These are phyloP conservation scores for Parauchenoglanis ngamensis DNA, from an alignment of 2,797 vertebrate genomes.

Conservation along the genomic window DNA sequence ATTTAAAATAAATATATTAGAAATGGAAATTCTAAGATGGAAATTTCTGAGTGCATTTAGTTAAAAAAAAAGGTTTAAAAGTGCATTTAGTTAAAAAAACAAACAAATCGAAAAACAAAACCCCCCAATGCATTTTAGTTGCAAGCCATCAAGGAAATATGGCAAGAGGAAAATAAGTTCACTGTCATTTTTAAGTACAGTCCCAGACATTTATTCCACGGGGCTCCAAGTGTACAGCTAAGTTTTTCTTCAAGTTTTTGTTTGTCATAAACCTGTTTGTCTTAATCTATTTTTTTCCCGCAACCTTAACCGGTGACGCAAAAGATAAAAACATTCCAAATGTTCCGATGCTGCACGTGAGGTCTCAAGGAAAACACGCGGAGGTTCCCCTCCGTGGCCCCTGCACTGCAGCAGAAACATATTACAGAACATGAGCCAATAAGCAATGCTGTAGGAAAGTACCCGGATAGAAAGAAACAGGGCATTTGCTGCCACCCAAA, in stretches of 20 bases:
- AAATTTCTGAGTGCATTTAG: not conserved
- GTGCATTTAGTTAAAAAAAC: not conserved
- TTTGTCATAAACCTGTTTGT: not conserved
- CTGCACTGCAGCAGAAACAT: constrained; percentile 32
- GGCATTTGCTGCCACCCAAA: constrained; percentile 59
- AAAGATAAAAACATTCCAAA: not conserved
- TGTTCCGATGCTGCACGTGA: not conserved
- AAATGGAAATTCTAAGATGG: not conserved
- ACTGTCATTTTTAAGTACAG: not conserved
- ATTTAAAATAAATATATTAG: not conserved
- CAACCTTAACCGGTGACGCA: not conserved
- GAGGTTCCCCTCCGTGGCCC: not conserved
- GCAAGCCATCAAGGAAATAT: not conserved
- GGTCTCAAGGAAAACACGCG: not conserved
- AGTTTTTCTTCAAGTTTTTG: not conserved
- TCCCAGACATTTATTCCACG: not conserved
- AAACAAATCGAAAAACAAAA: not conserved
- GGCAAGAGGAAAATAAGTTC: not conserved
- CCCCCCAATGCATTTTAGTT: not conserved
- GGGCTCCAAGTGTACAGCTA: not conserved
- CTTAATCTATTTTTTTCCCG: not conserved
- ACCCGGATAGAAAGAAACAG: constrained; percentile 36
- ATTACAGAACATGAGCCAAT: not conserved
- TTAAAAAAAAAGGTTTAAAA: not conserved
- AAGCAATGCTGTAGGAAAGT: not conserved